Conservation (phyloP, 2,113 vertebrate genomes). For the Neotoma lepida region DNA sequence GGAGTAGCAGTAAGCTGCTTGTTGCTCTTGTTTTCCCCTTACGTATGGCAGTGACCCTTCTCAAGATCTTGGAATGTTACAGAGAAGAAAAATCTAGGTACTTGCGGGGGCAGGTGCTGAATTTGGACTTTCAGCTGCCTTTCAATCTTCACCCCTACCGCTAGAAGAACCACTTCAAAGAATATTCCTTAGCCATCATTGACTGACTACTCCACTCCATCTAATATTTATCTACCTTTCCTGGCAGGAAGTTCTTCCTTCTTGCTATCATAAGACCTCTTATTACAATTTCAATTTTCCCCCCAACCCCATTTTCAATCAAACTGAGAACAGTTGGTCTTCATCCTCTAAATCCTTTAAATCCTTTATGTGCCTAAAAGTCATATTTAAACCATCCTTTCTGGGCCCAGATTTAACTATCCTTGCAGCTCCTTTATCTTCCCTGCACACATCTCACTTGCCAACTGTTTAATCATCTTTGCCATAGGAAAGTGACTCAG, state of each 20-base stretch:
- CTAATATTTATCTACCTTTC: constrained; percentile 68
- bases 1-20: constrained; percentile 37
- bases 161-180: constrained; percentile 63
- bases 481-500: constrained; percentile 52
- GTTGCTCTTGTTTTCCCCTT: background rate
- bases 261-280: constrained; percentile 63
- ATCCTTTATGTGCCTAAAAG: constrained; percentile 64
- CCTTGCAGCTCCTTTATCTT: constrained; percentile 58
- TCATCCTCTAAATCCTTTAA: constrained; percentile 50
- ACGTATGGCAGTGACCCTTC: background rate
- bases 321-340: constrained; percentile 69
- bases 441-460: constrained; percentile 38
- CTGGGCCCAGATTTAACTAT: constrained; percentile 64
- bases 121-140: constrained; percentile 40
- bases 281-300: constrained; percentile 58
- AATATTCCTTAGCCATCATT: constrained; percentile 53
- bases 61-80: constrained; percentile 46
- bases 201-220: background rate
- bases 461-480: constrained; percentile 65
- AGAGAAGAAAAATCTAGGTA: constrained; percentile 25
- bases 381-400: constrained; percentile 57
- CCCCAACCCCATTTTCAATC: constrained; percentile 54
- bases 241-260: constrained; percentile 69
- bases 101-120: background rate
- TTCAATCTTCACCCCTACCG: background rate